Conservation (phyloP, 2,888 invertebrate species). For the Drosophila diplacantha region DNA sequence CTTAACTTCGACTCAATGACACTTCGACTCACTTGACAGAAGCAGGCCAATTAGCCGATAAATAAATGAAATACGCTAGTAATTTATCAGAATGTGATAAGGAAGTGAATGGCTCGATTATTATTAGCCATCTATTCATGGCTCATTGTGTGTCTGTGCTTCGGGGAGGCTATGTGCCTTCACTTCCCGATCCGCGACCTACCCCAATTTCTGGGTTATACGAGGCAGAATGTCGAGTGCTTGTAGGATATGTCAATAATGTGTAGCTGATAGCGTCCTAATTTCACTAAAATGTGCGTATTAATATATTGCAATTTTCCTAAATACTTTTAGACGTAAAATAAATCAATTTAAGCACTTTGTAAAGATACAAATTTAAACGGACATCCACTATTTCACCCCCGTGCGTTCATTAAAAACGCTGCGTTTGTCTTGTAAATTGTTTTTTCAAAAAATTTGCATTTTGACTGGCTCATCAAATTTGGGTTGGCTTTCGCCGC, state of each 20-base stretch:
- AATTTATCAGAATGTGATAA: constrained; percentile 23
- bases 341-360: neutral
- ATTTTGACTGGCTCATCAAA: constrained; percentile 37
- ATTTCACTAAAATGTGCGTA: neutral
- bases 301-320: neutral
- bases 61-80: constrained; percentile 14
- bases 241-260: neutral
- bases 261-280: neutral
- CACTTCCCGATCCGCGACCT: neutral
- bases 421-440: constrained; percentile 14
- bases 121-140: constrained; percentile 19
- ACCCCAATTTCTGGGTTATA: neutral
- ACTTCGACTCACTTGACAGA: constrained; percentile 9
- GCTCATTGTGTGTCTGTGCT: neutral
- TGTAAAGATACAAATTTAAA: constrained; percentile 1
- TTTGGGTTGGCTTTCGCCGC: constrained; percentile 9
- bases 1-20: constrained; percentile 11
- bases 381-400: neutral
- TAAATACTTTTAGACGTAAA: neutral
- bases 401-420: neutral
- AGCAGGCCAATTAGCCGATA: constrained; percentile 28
- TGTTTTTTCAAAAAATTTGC: constrained; percentile 34
- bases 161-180: neutral
- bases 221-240: neutral
- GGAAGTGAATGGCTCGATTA: constrained; percentile 5